phyloP scores from a whole-genome alignment of 2,888 invertebrate species.

The Teleogryllus oceanicus region DNA sequence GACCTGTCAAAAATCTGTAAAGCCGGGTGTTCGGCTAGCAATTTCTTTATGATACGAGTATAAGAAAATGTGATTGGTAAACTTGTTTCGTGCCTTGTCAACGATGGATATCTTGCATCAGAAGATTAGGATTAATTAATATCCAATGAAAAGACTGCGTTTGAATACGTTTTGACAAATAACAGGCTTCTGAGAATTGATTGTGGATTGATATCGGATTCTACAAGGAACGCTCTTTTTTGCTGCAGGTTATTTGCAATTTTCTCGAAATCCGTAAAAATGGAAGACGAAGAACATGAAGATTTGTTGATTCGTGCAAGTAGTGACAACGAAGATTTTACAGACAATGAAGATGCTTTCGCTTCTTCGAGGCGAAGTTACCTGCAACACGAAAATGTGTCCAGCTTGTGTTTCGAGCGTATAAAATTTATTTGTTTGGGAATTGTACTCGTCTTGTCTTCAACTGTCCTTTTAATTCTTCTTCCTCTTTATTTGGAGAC shows the following conservation, averaged over 20 bases:
- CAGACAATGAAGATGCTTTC: slow-evolving; percentile 32
- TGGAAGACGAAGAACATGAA: slow-evolving; percentile 35
- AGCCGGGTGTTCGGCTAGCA: no score
- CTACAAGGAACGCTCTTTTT: background rate
- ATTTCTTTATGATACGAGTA: no score
- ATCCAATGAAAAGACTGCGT: no score
- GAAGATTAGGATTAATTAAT: no score
- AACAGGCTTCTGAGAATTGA: background rate
- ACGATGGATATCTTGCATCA: no score
- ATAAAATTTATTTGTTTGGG: slow-evolving; percentile 51
- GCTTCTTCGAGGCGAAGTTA: slow-evolving; percentile 23
- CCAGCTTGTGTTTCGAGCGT: slow-evolving; percentile 40
- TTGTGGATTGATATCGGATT: background rate
- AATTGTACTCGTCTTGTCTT: slow-evolving; percentile 49
- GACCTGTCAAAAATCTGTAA: no score
- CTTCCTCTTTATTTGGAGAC: slow-evolving; percentile 54
- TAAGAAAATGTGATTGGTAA: no score
- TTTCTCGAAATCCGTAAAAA: background rate
- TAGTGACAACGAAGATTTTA: slow-evolving; percentile 34
- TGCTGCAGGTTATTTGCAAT: background rate
- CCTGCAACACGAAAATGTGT: slow-evolving; percentile 26
- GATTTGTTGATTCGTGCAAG: slow-evolving; percentile 32
- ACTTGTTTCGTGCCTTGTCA: no score
- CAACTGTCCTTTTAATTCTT: slow-evolving; percentile 52
- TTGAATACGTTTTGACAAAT: no score